A percentile compares a stretch with the other conserved stretches of the same genome.
Evolutionary conservation across 2,888 invertebrate species (phyloP).

Genomic region (Nematopogon swammerdamellus): DNA sequence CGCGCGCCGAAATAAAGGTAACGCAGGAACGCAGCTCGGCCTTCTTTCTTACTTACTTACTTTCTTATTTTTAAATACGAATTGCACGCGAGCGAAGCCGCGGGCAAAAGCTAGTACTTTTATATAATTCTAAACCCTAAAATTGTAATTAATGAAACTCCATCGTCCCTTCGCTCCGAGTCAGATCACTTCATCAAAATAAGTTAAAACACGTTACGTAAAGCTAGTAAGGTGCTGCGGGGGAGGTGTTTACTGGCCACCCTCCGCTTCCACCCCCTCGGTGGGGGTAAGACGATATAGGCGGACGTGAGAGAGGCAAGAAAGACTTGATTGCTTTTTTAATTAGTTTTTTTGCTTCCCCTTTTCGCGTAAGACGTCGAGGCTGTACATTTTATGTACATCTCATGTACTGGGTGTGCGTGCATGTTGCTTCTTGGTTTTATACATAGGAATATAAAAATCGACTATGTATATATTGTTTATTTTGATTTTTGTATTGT

Average conservation of each 20-base stretch:
- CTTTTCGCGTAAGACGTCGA: slow-evolving; percentile 50
- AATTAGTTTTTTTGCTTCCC: slow-evolving; percentile 53
- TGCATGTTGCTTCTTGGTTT: slow-evolving; percentile 3
- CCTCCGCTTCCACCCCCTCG: slow-evolving; percentile 27
- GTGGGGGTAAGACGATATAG: slow-evolving; percentile 55
- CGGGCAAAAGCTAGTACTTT: no score
- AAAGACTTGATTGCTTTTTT: slow-evolving; percentile 59
- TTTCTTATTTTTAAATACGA: no score
- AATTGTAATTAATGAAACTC: no score
- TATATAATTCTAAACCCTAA: no score
- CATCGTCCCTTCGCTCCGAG: neutral
- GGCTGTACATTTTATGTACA: no score
- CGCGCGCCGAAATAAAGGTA: no score
- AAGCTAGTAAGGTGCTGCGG: slow-evolving; percentile 35
- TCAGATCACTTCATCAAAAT: slow-evolving; percentile 55
- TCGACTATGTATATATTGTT: no score
- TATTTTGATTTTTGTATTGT: no score
- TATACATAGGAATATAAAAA: slow-evolving; percentile 2
- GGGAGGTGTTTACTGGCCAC: neutral
- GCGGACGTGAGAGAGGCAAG: slow-evolving; percentile 58
- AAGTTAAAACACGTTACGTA: slow-evolving; percentile 58
- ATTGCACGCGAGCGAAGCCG: no score
- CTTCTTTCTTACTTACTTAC: no score
- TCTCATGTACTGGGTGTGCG: slow-evolving; percentile 21
- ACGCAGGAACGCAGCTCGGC: no score